Base-by-base conservation (phyloP, 2,888 invertebrate species). In the Salticus scenicus region DNA sequence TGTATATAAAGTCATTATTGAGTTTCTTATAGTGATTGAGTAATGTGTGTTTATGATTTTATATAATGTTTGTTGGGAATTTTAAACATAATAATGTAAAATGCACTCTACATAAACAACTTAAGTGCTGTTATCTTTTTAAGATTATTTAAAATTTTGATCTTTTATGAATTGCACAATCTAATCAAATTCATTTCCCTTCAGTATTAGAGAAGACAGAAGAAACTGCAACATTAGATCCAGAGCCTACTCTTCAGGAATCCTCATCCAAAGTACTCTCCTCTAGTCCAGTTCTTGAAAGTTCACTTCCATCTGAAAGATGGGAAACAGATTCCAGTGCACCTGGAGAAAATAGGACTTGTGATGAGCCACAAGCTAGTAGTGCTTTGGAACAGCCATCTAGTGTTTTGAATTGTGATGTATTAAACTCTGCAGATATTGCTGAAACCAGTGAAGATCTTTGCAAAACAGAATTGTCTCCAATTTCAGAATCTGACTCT, bases 201-300 rank as follows among this genome's bases (percentile, higher is more conserved):
- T 2, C 33, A 83, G 83, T 83, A 83, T 83, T 83, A 83, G 83
- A 83, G 42, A 83, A 83, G 20, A 66, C 83, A 57, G 83, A 83
- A 83, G 83, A 83, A 67, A 24, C 72, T 20, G 47, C n/a, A 37
- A 30, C 42, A 42, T n/a, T 47, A 0, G 71, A 71, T 47, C 30
- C 33, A 24, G 75, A 42, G 33, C 71, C 66, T 37, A 42, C 66
- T 30, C 71, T 70, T 27, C 42, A 76, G 42, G 83, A 83, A n/a
- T 8, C 37, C 30, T 10, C 72, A 17, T 37, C 70, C 28, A 72
- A 37, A 42, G 74, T 42, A 12, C 74, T n/a, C 24, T 47, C 75
- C 30, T 83, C 83, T 83, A 83, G 83, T 83, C 83, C 77, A 64
- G 66, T 73, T 28, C 67, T 33, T 27, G 69, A 81, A 81, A 67